Base-by-base conservation (phyloP, 2,797 vertebrate species). In the Paguma larvata region DNA sequence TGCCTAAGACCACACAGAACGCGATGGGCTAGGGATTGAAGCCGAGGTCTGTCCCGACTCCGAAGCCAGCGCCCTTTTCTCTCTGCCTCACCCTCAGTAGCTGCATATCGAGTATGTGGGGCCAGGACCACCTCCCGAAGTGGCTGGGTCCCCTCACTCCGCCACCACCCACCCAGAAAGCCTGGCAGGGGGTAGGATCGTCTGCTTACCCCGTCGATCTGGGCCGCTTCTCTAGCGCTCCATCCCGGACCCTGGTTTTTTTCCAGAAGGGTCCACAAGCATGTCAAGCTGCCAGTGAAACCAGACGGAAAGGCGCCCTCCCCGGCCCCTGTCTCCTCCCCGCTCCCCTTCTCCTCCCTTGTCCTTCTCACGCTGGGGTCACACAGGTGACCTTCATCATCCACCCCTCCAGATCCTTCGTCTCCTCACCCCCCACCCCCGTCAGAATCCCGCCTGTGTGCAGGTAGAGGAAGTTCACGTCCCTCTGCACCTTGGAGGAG, bases 1-100 rank as follows among this genome's bases (percentile, higher is more conserved):
- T 41, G 14, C 27, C 16, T 6, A 27, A 79, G 73, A 38, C 82
- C 92, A 48, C 85, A 51, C 46, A 27, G 94, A 68, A 65, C 92
- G 30, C 32, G 23, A 2, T 0, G 6, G 48, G 34, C 38, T 38
- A 21, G 38, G 65, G 34, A n/a, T 91, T 73, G 38, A 32, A 79
- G 46, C 30, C 34, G 38, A 10, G 34, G 14, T n/a, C 53, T 6
- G 6, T 19, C 80, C 53, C n/a, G 12, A 30, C 38, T 46, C 14
- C 65, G 15, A 41, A 23, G 27, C 27, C 56, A 77, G 12, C 48
- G 53, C 27, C 48, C 30, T 44, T 84, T 56, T 38, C 87, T 80
- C 46, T 16, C 6, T 3, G 13, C 38, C 27, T 12, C 16, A 12
- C 5, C 46, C 13, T 46, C 18, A 2, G 38, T 62, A 32, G 44